Evolutionary conservation across 2,113 vertebrate species (phyloP).

Genomic region (Progne subis): DNA sequence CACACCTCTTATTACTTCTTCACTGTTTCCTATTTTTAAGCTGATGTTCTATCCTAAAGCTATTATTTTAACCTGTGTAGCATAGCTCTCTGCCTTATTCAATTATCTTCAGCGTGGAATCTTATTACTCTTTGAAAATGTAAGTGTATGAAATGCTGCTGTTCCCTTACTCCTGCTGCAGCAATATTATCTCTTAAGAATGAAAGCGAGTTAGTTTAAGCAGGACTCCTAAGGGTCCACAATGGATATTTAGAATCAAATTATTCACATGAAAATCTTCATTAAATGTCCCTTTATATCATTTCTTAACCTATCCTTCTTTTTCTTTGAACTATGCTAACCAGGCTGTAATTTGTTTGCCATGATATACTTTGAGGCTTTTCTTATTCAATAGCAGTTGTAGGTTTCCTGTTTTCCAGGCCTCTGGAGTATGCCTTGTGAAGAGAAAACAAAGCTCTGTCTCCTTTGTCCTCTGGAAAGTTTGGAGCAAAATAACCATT

Average conservation of each 20-base stretch:
- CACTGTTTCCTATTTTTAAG: slow-evolving; percentile 19
- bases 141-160: background rate
- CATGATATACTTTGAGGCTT: background rate
- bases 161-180: background rate
- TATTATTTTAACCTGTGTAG: slow-evolving; percentile 47
- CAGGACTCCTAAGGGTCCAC: background rate
- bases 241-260: slow-evolving; percentile 20
- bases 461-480: slow-evolving; percentile 54
- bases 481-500: slow-evolving; percentile 42
- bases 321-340: background rate
- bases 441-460: slow-evolving; percentile 10
- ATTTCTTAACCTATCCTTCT: background rate
- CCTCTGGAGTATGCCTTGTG: background rate
- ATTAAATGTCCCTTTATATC: background rate
- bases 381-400: background rate
- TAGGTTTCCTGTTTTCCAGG: background rate
- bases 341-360: background rate
- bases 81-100: slow-evolving; percentile 31
- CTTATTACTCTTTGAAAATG: slow-evolving; percentile 24
- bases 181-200: background rate
- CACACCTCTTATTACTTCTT: background rate
- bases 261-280: background rate
- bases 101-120: slow-evolving; percentile 48
- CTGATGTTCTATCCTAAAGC: slow-evolving; percentile 25
- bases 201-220: background rate